phyloP scores from a whole-genome alignment of 1,140 invertebrate species.

The Calosoma granatense region DNA sequence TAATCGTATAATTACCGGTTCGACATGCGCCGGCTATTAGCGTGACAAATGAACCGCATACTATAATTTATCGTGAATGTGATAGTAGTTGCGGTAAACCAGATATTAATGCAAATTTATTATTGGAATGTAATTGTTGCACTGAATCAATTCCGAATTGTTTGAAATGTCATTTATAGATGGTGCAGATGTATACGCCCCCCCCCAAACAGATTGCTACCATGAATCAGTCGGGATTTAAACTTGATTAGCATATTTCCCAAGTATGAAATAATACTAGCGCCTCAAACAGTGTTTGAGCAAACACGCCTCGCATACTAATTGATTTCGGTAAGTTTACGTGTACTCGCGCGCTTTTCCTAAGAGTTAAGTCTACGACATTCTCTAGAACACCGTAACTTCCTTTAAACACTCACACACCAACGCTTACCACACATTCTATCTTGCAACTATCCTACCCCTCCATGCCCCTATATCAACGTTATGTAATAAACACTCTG shows the following conservation, averaged over 20 bases:
- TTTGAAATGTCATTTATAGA: conserved; percentile 9
- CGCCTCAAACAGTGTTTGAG: background rate
- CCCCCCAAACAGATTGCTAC: background rate
- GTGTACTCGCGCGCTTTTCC: too few relatives aligned
- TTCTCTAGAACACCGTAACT: too few relatives aligned
- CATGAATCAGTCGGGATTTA: background rate
- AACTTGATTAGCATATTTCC: conserved; percentile 1
- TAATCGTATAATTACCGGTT: background rate
- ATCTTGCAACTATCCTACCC: too few relatives aligned
- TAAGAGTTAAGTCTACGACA: too few relatives aligned
- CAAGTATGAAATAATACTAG: background rate
- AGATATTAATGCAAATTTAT: conserved; percentile 8
- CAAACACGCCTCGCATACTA: too few relatives aligned
- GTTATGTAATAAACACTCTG: too few relatives aligned
- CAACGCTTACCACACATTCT: too few relatives aligned
- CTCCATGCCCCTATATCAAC: too few relatives aligned
- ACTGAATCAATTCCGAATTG: conserved; percentile 4
- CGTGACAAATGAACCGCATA: conserved; percentile 1
- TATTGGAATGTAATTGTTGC: conserved; percentile 9
- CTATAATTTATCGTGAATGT: conserved; percentile 2
- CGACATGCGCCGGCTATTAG: background rate
- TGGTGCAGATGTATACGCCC: background rate
- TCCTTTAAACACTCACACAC: too few relatives aligned
- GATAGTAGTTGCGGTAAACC: background rate
- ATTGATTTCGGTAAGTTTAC: too few relatives aligned